A percentile compares a stretch with the other conserved stretches of the same genome.
These are phyloP conservation scores for Eupithecia dodoneata DNA, from an alignment of 2,888 invertebrate species.

Conservation along the genomic window DNA sequence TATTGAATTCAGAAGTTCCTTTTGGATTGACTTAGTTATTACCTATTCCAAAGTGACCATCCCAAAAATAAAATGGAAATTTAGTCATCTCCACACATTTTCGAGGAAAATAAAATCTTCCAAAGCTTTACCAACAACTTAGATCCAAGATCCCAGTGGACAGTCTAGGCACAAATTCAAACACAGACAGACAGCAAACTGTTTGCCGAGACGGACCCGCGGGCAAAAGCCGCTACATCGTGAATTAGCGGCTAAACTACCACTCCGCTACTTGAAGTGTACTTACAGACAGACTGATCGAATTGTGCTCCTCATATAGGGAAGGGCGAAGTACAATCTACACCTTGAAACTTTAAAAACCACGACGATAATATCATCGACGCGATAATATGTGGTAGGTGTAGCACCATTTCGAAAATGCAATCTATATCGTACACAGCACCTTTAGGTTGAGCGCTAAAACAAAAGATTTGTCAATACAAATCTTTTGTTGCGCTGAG, in stretches of 20 bases:
- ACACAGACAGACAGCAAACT: constrained; percentile 63
- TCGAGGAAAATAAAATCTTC: neutral
- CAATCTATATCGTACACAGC: neutral
- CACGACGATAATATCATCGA: neutral
- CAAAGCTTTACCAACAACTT: neutral
- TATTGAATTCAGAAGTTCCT: neutral
- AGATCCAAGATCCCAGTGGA: neutral
- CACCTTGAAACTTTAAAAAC: neutral
- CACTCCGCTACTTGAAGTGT: neutral
- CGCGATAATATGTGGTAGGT: neutral
- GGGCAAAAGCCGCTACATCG: constrained; percentile 33
- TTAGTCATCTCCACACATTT: neutral
- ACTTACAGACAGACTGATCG: neutral
- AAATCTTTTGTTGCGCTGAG: too few species aligned
- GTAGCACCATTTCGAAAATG: neutral
- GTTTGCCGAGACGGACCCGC: constrained; percentile 54
- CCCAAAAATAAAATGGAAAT: too few species aligned
- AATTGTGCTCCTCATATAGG: neutral
- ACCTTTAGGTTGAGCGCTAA: too few species aligned
- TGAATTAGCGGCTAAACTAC: neutral
- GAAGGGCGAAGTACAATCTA: neutral
- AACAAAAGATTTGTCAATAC: too few species aligned
- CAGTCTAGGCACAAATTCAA: constrained; percentile 55
- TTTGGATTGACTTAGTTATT: too few species aligned
- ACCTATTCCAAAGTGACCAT: too few species aligned